Evolutionary conservation across 2,888 invertebrate species (phyloP).

Genomic region (Xestia sexstrigata): DNA sequence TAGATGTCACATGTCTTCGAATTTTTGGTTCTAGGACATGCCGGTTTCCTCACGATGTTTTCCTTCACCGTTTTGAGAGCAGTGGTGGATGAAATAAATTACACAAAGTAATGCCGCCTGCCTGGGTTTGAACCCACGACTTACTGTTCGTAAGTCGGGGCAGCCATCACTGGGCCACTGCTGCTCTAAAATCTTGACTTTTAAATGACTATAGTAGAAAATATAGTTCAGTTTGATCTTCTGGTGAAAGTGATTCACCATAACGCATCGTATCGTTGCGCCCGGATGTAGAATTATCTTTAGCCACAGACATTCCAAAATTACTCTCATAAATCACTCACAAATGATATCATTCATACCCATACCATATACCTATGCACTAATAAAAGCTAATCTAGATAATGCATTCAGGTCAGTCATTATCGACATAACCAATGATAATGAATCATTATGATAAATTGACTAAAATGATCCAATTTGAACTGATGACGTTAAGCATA

Average conservation of each 20-base stretch:
- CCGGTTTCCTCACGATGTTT: too few relatives aligned
- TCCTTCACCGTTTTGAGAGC: too few relatives aligned
- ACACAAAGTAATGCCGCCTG: too few relatives aligned
- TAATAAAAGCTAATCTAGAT: slow-evolving; percentile 62
- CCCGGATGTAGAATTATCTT: slow-evolving; percentile 36
- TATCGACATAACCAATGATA: slow-evolving; percentile 56
- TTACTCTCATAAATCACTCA: slow-evolving; percentile 51
- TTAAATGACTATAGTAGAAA: background rate
- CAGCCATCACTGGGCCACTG: too few relatives aligned
- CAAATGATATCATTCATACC: slow-evolving; percentile 44
- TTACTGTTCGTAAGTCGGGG: too few relatives aligned
- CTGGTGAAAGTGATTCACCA: background rate
- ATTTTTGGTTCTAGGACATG: too few relatives aligned
- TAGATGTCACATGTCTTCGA: too few relatives aligned
- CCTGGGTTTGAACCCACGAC: too few relatives aligned
- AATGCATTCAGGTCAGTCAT: slow-evolving; percentile 60
- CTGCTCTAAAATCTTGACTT: too few relatives aligned
- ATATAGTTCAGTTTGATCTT: background rate
- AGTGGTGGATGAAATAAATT: too few relatives aligned
- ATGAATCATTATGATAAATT: slow-evolving; percentile 64
- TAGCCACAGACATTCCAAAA: slow-evolving; percentile 37
- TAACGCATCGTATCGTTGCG: slow-evolving; percentile 18
- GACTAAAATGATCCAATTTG: slow-evolving; percentile 59
- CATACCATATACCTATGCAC: slow-evolving; percentile 36
- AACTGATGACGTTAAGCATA: slow-evolving; percentile 52